Conservation (phyloP, 2,797 vertebrate species). For the Enteromius anoplus region DNA sequence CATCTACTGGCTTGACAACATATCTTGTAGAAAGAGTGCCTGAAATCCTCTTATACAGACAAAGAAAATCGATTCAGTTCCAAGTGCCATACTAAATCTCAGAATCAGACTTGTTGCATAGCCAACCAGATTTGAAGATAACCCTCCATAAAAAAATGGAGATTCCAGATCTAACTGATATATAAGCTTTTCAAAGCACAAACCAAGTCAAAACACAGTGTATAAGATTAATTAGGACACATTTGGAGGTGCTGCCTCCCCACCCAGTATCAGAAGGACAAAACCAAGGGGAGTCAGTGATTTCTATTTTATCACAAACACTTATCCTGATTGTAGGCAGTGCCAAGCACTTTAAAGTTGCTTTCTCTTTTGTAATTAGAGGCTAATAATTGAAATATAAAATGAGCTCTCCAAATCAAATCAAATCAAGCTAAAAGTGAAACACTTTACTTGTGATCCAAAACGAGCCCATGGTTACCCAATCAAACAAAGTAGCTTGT, state of each 20-base stretch:
- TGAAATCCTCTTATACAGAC: background rate
- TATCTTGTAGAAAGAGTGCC: background rate
- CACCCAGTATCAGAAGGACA: slow-evolving; percentile 9
- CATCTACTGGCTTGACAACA: background rate
- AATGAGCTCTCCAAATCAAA: slow-evolving; percentile 50
- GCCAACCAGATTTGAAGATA: background rate
- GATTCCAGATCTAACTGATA: background rate
- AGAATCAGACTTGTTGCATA: background rate
- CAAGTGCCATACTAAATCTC: background rate
- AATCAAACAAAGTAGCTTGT: slow-evolving; percentile 35
- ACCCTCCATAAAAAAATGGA: background rate
- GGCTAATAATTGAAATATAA: slow-evolving; percentile 61
- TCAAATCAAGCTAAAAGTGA: slow-evolving; percentile 43
- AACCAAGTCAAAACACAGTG: background rate
- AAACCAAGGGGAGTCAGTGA: slow-evolving; percentile 65
- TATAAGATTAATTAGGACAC: background rate
- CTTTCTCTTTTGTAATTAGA: slow-evolving; percentile 69
- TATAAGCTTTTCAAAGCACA: background rate
- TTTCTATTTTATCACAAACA: slow-evolving; percentile 62
- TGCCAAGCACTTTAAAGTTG: slow-evolving; percentile 35
- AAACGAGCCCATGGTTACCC: slow-evolving; percentile 22
- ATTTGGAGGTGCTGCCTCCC: background rate
- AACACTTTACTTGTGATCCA: slow-evolving; percentile 35
- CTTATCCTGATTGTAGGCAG: slow-evolving; percentile 69
- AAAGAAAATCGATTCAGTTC: background rate